Evolutionary conservation across 2,113 vertebrate species (phyloP).

Genomic region (Toxostoma redivivum): DNA sequence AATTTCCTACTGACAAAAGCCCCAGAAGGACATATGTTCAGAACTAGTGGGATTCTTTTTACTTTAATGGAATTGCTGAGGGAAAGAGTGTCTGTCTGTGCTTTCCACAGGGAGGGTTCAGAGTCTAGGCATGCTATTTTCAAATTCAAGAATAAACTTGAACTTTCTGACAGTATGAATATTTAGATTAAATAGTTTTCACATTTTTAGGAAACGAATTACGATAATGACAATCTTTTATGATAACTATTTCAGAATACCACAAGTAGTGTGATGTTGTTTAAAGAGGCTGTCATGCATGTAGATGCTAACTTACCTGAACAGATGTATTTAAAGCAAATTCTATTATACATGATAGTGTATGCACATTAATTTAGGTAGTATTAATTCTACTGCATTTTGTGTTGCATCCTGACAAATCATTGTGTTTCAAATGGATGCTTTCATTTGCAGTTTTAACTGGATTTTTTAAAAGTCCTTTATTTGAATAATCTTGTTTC

Average conservation of each 20-base stretch:
- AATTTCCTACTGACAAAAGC: background rate
- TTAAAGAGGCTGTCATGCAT: background rate
- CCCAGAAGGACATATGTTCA: background rate
- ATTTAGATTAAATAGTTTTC: background rate
- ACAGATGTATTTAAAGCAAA: background rate
- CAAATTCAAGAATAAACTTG: background rate
- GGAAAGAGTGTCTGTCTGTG: background rate
- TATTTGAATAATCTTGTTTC: background rate
- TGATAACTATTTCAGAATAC: background rate
- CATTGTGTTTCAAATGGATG: background rate
- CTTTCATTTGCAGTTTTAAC: background rate
- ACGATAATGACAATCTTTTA: background rate
- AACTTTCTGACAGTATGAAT: background rate
- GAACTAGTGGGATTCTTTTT: background rate
- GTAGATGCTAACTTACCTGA: background rate
- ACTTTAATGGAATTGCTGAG: background rate
- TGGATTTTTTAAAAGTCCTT: background rate
- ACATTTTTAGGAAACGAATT: background rate
- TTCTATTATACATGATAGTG: background rate
- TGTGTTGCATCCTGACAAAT: background rate
- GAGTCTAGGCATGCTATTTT: accelerated
- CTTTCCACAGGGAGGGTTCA: background rate
- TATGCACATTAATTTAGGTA: background rate
- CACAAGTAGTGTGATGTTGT: background rate
- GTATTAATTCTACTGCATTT: background rate